A percentile compares a stretch with the other conserved stretches of the same genome.
phyloP scores from a whole-genome alignment of 1,140 invertebrate species.

The Lordiphosa stackelbergi region DNA sequence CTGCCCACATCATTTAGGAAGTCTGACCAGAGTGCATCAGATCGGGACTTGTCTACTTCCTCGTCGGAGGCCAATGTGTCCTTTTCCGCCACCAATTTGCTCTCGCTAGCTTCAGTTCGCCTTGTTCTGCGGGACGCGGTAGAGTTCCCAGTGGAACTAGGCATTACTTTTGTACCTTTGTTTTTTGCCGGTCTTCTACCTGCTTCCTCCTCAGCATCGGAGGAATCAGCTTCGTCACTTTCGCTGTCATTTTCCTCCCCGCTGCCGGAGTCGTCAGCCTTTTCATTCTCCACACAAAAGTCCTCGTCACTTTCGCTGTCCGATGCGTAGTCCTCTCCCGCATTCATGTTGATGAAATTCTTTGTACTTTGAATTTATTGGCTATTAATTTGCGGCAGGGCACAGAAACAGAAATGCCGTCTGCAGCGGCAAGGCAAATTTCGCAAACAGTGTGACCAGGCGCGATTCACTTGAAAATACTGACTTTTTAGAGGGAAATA shows the following conservation, averaged over 20 bases:
- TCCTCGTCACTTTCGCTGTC: conserved; percentile 78
- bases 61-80: conserved; percentile 76
- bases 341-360: conserved; percentile 38
- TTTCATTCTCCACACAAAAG: conserved; percentile 77
- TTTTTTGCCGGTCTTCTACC: conserved; percentile 3
- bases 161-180: not conserved
- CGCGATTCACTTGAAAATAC: too few relatives aligned
- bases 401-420: too few relatives aligned
- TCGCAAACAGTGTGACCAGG: too few relatives aligned
- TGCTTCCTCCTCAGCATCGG: conserved; percentile 37
- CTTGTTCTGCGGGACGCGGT: conserved; percentile 34
- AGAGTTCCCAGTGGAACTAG: not conserved
- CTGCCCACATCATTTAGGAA: conserved; percentile 84
- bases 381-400: too few relatives aligned
- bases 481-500: too few relatives aligned
- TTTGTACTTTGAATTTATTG: not conserved
- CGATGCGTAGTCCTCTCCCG: conserved; percentile 42
- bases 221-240: conserved; percentile 43
- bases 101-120: conserved; percentile 19
- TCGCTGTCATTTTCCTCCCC: conserved; percentile 57
- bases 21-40: conserved; percentile 85
- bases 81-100: conserved; percentile 29
- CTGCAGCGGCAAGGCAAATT: too few relatives aligned
- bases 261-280: conserved; percentile 55
- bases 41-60: conserved; percentile 83